Percentiles rank a stretch among this genome's conserved stretches.
Conservation (phyloP, 2,888 invertebrate species). For the Bugula neritina region DNA sequence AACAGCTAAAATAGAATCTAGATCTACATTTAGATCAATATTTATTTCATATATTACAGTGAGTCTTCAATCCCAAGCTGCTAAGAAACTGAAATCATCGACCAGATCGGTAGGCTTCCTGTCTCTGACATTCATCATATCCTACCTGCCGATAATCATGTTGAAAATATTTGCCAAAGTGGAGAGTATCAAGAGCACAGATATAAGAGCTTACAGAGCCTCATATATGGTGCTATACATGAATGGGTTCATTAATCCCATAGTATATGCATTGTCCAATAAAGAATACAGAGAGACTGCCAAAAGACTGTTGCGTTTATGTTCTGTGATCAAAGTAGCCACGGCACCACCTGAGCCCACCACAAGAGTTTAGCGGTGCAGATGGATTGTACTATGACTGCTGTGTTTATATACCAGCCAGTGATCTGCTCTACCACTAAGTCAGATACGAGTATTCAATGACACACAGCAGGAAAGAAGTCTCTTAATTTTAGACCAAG, state of each 20-base stretch:
- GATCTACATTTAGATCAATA: too few species aligned
- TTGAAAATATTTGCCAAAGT: not conserved
- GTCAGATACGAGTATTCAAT: not conserved
- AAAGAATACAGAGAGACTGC: not conserved
- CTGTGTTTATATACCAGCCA: not conserved
- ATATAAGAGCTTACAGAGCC: not conserved
- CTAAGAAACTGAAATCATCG: not conserved
- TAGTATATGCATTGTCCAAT: not conserved
- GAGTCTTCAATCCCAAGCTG: not conserved
- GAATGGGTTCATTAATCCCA: not conserved
- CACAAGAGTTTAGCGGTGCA: too few species aligned
- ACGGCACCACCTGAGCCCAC: too few species aligned
- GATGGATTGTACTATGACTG: not conserved
- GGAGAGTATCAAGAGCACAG: not conserved
- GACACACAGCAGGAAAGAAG: too few species aligned
- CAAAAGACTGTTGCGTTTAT: not conserved
- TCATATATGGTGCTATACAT: too few species aligned
- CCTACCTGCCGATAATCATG: constrained; percentile 9
- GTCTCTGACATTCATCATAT: not conserved
- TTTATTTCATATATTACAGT: too few species aligned
- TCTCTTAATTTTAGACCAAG: too few species aligned
- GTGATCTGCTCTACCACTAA: not conserved
- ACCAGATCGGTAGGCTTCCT: not conserved
- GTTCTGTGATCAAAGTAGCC: too few species aligned
- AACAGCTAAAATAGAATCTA: too few species aligned